Evolutionary conservation across 1,140 invertebrate genomes (phyloP).

Genomic region (Camponotus pennsylvanicus): DNA sequence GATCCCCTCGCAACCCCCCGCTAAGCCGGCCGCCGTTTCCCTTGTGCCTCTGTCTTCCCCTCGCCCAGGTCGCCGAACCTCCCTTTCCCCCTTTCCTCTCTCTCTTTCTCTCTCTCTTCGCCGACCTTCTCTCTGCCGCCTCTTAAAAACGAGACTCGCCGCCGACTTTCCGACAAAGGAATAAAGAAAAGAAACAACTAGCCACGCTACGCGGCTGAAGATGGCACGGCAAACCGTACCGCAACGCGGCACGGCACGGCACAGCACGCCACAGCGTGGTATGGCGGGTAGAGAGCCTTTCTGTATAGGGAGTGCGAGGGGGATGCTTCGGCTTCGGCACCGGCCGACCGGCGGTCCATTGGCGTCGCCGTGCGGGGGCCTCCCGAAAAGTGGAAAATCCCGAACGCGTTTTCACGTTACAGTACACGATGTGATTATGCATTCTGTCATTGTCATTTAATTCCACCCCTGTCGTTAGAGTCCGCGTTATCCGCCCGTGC

Average conservation of each 20-base stretch:
- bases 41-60: constrained; percentile 73
- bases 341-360: constrained; percentile 73
- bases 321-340: constrained; percentile 59
- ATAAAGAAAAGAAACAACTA: constrained; percentile 86
- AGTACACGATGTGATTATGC: not conserved
- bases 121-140: constrained; percentile 62
- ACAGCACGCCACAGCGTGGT: constrained; percentile 60
- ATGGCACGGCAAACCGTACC: constrained; percentile 80
- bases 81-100: constrained; percentile 53
- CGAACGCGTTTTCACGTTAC: not conserved
- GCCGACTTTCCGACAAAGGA: constrained; percentile 86
- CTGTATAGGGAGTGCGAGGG: constrained; percentile 73
- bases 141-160: constrained; percentile 84
- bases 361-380: constrained; percentile 72
- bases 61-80: not conserved
- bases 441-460: not conserved
- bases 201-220: constrained; percentile 81
- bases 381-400: constrained; percentile 10
- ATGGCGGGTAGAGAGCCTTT: constrained; percentile 79
- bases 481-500: not conserved
- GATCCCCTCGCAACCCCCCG: constrained; percentile 71
- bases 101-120: constrained; percentile 16
- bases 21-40: constrained; percentile 77
- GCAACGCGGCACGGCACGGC: constrained; percentile 69
- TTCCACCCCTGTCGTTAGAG: not conserved